These are phyloP conservation scores for Hozukius guyotensis DNA, from an alignment of 2,797 vertebrate genomes.

Conservation along the genomic window DNA sequence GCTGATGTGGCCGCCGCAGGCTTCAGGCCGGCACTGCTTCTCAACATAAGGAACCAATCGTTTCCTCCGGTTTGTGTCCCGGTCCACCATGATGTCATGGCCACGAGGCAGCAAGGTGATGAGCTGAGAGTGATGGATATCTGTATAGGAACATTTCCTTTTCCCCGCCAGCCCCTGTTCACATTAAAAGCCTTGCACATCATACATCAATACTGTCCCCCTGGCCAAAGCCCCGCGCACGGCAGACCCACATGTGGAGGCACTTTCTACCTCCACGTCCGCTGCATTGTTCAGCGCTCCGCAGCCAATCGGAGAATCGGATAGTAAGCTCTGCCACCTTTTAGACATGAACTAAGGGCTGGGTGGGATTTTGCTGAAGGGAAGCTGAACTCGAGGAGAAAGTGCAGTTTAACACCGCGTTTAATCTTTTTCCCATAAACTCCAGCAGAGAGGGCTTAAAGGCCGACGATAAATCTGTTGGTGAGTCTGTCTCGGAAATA, in stretches of 20 bases:
- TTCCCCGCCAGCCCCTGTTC: slow-evolving; percentile 78
- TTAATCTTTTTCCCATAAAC: slow-evolving; percentile 72
- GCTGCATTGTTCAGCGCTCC: slow-evolving; percentile 14
- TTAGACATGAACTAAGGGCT: slow-evolving; percentile 15
- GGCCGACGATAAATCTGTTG: slow-evolving; percentile 73
- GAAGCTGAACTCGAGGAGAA: slow-evolving; percentile 44
- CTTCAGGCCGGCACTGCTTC: slow-evolving; percentile 45
- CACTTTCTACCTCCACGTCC: slow-evolving; percentile 48
- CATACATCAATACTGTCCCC: slow-evolving; percentile 76
- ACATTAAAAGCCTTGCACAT: slow-evolving; percentile 80
- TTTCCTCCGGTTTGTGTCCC: slow-evolving; percentile 52
- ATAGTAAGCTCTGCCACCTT: slow-evolving; percentile 34
- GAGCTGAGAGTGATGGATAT: slow-evolving; percentile 86
- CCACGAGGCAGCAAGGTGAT: slow-evolving; percentile 75
- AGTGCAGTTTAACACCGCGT: slow-evolving; percentile 64
- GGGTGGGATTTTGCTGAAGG: slow-evolving; percentile 34
- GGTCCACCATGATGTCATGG: slow-evolving; percentile 77
- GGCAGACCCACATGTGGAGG: slow-evolving; percentile 74
- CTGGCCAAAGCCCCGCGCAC: slow-evolving; percentile 36
- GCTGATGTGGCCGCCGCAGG: slow-evolving; percentile 60
- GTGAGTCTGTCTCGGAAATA: slow-evolving; percentile 60
- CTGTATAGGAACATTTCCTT: slow-evolving; percentile 84
- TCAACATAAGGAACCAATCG: slow-evolving; percentile 80
- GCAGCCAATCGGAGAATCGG: slow-evolving; percentile 23
- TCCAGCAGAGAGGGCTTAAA: slow-evolving; percentile 57